These are phyloP conservation scores for Thrips palmi DNA, from an alignment of 1,140 invertebrate species.

Conservation along the genomic window DNA sequence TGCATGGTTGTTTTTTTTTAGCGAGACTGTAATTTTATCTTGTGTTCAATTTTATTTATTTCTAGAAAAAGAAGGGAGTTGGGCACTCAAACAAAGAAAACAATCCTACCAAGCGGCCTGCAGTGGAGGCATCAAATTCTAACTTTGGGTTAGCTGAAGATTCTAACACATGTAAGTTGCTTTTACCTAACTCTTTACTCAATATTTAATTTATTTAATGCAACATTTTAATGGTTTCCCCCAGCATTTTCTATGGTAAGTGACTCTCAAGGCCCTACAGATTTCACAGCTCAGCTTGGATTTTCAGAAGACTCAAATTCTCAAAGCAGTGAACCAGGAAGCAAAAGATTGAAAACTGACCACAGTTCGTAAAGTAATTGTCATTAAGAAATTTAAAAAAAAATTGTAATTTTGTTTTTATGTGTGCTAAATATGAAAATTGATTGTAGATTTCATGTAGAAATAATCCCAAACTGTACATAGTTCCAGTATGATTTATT, in stretches of 20 bases:
- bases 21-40: too few species aligned
- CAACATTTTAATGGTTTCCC: conserved; percentile 15
- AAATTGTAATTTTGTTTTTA: too few species aligned
- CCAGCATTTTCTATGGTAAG: conserved; percentile 75
- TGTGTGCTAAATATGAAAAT: too few species aligned
- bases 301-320: conserved; percentile 83
- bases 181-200: background rate
- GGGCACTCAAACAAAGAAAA: conserved; percentile 62
- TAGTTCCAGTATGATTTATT: too few species aligned
- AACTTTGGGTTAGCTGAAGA: conserved; percentile 69
- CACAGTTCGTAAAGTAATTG: too few species aligned
- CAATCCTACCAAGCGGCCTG: conserved; percentile 40
- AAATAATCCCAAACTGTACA: too few species aligned
- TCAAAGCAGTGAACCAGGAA: conserved; percentile 58
- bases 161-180: conserved; percentile 65
- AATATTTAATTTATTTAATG: conserved; percentile 1
- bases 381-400: too few species aligned
- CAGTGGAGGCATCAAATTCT: conserved; percentile 56
- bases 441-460: too few species aligned
- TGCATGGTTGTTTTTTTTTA: too few species aligned
- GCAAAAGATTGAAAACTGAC: conserved; percentile 60
- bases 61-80: conserved; percentile 38
- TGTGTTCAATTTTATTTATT: conserved; percentile 9
- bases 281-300: conserved; percentile 63
- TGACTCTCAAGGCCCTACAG: conserved; percentile 69